Base-by-base conservation (phyloP, 2,888 invertebrate genomes). In the Ptychoptera contaminata region DNA sequence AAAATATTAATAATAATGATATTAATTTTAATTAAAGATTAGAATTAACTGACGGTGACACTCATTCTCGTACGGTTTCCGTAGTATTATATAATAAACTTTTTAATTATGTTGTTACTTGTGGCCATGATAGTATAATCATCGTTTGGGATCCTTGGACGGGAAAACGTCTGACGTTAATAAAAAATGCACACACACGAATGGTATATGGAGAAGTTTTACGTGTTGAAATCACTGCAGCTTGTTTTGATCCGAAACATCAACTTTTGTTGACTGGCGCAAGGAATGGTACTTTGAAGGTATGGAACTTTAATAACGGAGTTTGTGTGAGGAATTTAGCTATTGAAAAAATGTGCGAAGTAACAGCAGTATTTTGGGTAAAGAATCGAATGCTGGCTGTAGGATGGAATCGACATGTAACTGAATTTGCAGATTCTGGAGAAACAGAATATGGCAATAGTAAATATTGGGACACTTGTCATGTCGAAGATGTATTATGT, bases 221-320 rank as follows among this genome's bases (percentile, higher is more conserved):
- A 47, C 73, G 76, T 1, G 72, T 82, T 40, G 82, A 82, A 67
- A 82, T 86, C 50, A 84, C 84, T 1, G 76, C 82, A 4, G 81
- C 79, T 23, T 74, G 77, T 54, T 86, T 85, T 60, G 83, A 87
- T 65, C 77, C 79, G 1, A 75, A 78, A 16, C 67, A 73, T 51
- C 80, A 83, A 56, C 71, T 82, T 46, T 67, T 88, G 29, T 61
- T 85, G 46, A 86, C 86, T 0, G 87, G 84, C 2, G 86, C 83
- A 0, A 72, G 79, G 42, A 78, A 85, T 59, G 88, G 88, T 10
- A 73, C 78, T 0, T 66, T 88, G 8, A 62, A 76, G 68, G 71
- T 86, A 31, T 90, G 90, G 90, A 83, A 86, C 62, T 87, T 86
- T 56, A 85, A 83, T 57, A 80, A 81, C 16, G 85, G 85, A 0